These are phyloP conservation scores for Lucinisca nassula DNA, from an alignment of 2,888 invertebrate species.

Conservation along the genomic window DNA sequence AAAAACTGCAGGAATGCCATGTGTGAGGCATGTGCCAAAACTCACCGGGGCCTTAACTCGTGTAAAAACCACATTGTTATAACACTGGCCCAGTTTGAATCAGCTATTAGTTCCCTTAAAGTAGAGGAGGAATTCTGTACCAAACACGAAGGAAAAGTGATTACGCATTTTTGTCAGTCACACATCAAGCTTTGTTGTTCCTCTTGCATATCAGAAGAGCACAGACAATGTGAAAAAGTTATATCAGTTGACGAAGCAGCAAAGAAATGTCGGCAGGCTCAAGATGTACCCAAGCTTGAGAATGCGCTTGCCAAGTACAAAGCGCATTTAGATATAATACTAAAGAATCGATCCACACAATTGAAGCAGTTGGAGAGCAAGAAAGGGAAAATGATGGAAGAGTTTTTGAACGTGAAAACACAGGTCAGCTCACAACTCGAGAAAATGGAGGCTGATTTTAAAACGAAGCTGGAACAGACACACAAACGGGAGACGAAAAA, in stretches of 20 bases:
- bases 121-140: constrained; percentile 70
- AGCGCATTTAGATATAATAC: constrained; percentile 59
- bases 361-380: constrained; percentile 68
- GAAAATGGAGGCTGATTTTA: constrained; percentile 72
- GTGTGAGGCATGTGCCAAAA: constrained; percentile 71
- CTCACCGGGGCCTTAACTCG: constrained; percentile 71
- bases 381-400: constrained; percentile 68
- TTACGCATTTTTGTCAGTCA: constrained; percentile 68
- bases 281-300: constrained; percentile 57
- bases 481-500: constrained; percentile 70
- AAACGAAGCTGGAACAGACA: constrained; percentile 68
- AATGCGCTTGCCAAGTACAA: constrained; percentile 67
- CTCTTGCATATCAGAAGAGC: constrained; percentile 69
- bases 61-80: constrained; percentile 71
- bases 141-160: constrained; percentile 60
- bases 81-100: constrained; percentile 61
- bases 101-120: constrained; percentile 68
- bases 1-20: constrained; percentile 74
- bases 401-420: constrained; percentile 68
- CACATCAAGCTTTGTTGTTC: constrained; percentile 71
- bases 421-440: constrained; percentile 71
- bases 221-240: constrained; percentile 70
- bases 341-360: constrained; percentile 62
- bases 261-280: constrained; percentile 54
- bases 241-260: constrained; percentile 66